phyloP scores from a whole-genome alignment of 2,888 invertebrate genomes.

The Lithophane ornitopus region DNA sequence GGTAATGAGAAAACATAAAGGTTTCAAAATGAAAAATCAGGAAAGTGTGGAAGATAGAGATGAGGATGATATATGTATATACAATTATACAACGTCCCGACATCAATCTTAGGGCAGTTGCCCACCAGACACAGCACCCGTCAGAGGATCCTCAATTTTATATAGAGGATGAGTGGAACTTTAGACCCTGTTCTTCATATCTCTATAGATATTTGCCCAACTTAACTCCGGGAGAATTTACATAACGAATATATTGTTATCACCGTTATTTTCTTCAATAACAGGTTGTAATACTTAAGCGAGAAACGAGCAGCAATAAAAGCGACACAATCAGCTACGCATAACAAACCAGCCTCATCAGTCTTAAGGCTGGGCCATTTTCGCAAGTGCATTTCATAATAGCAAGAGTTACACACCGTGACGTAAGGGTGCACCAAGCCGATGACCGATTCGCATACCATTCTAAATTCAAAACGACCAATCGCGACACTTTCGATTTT shows the following conservation, averaged over 20 bases:
- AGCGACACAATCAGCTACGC: constrained; percentile 46
- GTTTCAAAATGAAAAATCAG: not conserved
- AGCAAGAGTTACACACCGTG: constrained; percentile 69
- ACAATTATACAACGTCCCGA: too few species aligned
- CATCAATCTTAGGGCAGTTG: too few species aligned
- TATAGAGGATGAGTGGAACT: too few species aligned
- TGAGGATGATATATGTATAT: too few species aligned
- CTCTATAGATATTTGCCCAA: not conserved
- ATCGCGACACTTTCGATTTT: constrained; percentile 80
- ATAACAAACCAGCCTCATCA: constrained; percentile 69
- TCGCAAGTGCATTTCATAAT: constrained; percentile 80
- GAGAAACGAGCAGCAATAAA: constrained; percentile 39
- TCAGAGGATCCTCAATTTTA: too few species aligned
- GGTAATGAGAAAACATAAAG: not conserved
- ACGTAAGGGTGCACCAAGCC: constrained; percentile 73
- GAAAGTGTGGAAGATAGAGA: not conserved
- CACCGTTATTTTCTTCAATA: constrained; percentile 10
- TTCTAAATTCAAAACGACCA: constrained; percentile 74
- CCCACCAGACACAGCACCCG: too few species aligned
- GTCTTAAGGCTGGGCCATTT: constrained; percentile 68
- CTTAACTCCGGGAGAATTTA: not conserved
- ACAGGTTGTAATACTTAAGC: constrained; percentile 23
- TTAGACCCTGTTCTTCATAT: too few species aligned
- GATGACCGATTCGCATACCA: constrained; percentile 71
- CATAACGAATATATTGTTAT: constrained; percentile 5